Conservation (phyloP, 2,888 invertebrate species). For the Cheilosia impressa region DNA sequence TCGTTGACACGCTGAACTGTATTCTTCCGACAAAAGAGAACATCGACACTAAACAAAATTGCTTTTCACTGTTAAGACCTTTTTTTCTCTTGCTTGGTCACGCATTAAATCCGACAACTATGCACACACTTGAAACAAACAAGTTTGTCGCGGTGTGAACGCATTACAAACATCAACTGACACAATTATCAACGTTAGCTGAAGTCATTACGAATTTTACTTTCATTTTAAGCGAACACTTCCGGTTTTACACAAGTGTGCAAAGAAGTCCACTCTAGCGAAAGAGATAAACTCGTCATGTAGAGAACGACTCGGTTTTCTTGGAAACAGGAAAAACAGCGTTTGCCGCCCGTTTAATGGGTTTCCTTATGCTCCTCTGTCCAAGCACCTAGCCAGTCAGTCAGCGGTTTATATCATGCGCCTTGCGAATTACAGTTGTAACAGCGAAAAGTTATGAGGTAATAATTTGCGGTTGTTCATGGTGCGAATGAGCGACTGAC, state of each 20-base stretch:
- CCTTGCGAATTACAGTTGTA: constrained; percentile 64
- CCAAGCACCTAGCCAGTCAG: constrained; percentile 1
- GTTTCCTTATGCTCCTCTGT: constrained; percentile 50
- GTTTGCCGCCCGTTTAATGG: constrained; percentile 37
- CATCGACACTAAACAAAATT: constrained; percentile 1
- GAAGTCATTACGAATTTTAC: constrained; percentile 69
- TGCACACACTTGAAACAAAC: constrained; percentile 9
- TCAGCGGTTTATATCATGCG: constrained; percentile 23
- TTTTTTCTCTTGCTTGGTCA: constrained; percentile 1
- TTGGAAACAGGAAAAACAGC: constrained; percentile 51
- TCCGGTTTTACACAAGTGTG: constrained; percentile 47
- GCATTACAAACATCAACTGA: constrained; percentile 57
- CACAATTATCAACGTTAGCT: constrained; percentile 67
- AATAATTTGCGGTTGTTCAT: constrained; percentile 74
- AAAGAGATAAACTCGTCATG: neutral
- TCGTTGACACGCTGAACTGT: constrained; percentile 28
- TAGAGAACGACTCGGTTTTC: constrained; percentile 12
- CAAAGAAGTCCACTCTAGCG: neutral
- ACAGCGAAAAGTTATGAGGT: constrained; percentile 68
- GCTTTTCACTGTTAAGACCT: constrained; percentile 50
- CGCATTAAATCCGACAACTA: constrained; percentile 19
- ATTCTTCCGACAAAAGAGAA: constrained; percentile 14
- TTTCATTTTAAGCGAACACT: constrained; percentile 61
- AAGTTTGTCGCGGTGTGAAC: constrained; percentile 47
- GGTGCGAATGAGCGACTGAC: constrained; percentile 56